Percentiles rank a stretch among this genome's conserved stretches.
phyloP scores from a whole-genome alignment of 1,140 invertebrate genomes.

The Pseudomyrmex cubaensis region DNA sequence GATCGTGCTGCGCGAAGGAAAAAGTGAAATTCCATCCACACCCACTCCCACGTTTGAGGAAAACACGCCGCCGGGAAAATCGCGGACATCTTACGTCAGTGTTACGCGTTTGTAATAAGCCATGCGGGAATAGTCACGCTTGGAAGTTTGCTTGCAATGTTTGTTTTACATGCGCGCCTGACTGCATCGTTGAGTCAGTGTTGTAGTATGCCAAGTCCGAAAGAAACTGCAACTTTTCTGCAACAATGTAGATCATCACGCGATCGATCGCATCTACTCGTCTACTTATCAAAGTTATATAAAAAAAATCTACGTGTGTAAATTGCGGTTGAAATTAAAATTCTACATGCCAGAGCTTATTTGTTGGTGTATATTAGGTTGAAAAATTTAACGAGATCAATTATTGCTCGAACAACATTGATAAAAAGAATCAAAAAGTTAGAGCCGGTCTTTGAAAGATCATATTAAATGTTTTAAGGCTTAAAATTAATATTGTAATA shows the following conservation, averaged over 20 bases:
- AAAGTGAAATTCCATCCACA: slow-evolving; percentile 54
- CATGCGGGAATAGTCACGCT: slow-evolving; percentile 48
- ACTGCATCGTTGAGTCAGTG: slow-evolving; percentile 51
- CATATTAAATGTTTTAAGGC: background rate
- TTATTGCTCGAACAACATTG: too few species aligned
- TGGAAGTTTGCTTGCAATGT: slow-evolving; percentile 46
- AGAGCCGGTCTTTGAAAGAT: slow-evolving; percentile 1
- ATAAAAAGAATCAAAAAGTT: background rate
- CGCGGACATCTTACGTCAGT: slow-evolving; percentile 59
- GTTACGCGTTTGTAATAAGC: slow-evolving; percentile 52
- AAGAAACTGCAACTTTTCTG: slow-evolving; percentile 42
- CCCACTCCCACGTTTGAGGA: slow-evolving; percentile 36
- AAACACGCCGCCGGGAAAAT: slow-evolving; percentile 54
- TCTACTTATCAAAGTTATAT: background rate
- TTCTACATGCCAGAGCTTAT: background rate
- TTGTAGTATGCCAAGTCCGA: slow-evolving; percentile 53
- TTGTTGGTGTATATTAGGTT: too few species aligned
- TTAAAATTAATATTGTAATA: slow-evolving; percentile 16
- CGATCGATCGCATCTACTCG: background rate
- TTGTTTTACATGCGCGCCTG: slow-evolving; percentile 44
- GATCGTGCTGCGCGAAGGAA: background rate
- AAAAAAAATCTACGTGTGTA: background rate
- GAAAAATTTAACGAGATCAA: too few species aligned
- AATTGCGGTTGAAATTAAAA: background rate
- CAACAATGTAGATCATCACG: slow-evolving; percentile 43